Percentiles rank a stretch among this genome's conserved stretches.
Conservation (phyloP, 1,140 invertebrate species). For the Nasonia giraulti region DNA sequence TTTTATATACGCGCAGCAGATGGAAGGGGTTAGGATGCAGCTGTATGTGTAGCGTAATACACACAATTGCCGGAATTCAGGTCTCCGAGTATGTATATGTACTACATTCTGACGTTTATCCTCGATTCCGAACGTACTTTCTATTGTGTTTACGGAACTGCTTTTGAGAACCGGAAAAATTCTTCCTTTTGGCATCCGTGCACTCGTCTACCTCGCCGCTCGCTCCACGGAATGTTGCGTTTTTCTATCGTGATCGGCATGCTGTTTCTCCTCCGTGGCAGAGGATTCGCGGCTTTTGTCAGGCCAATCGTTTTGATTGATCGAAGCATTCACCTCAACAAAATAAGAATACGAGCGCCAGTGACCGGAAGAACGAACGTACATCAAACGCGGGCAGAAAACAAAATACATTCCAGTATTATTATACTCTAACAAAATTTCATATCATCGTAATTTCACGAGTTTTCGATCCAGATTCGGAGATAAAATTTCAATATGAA, state of each 20-base stretch:
- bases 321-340: background rate
- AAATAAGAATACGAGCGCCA: too few species aligned
- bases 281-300: background rate
- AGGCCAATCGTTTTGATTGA: background rate
- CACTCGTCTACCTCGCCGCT: background rate
- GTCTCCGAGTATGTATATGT: slow-evolving; percentile 54
- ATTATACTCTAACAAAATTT: too few species aligned
- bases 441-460: background rate
- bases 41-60: slow-evolving; percentile 28
- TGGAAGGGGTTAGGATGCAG: slow-evolving; percentile 46
- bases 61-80: slow-evolving; percentile 64
- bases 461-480: background rate
- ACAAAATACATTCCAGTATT: too few species aligned
- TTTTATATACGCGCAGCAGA: slow-evolving; percentile 54
- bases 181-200: slow-evolving; percentile 13
- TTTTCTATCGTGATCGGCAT: background rate
- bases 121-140: slow-evolving; percentile 66
- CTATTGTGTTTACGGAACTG: slow-evolving; percentile 67
- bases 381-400: too few species aligned
- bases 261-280: background rate
- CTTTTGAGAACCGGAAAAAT: slow-evolving; percentile 38
- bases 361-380: too few species aligned
- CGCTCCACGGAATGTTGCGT: background rate
- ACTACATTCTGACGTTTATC: slow-evolving; percentile 60
- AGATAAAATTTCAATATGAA: slow-evolving; percentile 18